Base-by-base conservation (phyloP, 2,888 invertebrate species). In the Eupithecia inturbata region DNA sequence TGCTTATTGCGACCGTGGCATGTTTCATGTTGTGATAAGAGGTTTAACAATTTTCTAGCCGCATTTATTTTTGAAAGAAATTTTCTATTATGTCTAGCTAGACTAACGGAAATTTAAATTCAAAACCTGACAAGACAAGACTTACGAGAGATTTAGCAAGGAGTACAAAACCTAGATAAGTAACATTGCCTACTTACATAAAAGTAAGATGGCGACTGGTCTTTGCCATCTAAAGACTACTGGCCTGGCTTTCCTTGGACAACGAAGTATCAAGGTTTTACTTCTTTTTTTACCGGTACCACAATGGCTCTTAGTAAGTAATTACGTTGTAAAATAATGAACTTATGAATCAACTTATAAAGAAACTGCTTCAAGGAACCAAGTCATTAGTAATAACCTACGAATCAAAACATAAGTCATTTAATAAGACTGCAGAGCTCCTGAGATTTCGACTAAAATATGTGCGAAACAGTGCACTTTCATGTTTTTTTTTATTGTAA, bases 11-110 rank as follows among this genome's bases (percentile, higher is more conserved):
- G 31, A 67, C 49, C n/a, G 9, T 49, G 28, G 22, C 4, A 22
- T 28, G 67, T 19, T 62, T 19, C 31, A 31, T 62, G 19, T 73
- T 70, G 71, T 26, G 26, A 60, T 70, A 74, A 73, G 64, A 67
- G 67, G 57, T 64, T 33, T 26, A 60, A 28, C 60, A 28, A 2
- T 19, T 16, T 62, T 31, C 28, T 31, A 62, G 60, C 7, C 28
- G 16, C 6, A 28, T 9, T 31, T 26, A 9, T 10, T 10, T 19
- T 6, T 14, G 1, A 16, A 41, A 49, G 2, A n/a, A 19, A 2
- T n/a, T 7, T n/a, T 49, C n/a, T 49, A n/a, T 49, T 49, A 4
- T 49, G 49, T n/a, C 19, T 49, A n/a, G n/a, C 49, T n/a, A 49
- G 49, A 49, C 49, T 49, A 22, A 53, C 22, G 12, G 22, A n/a